A percentile compares a stretch with the other conserved stretches of the same genome.
Conservation (phyloP, 2,888 invertebrate genomes). For the Eupithecia pulchellata region DNA sequence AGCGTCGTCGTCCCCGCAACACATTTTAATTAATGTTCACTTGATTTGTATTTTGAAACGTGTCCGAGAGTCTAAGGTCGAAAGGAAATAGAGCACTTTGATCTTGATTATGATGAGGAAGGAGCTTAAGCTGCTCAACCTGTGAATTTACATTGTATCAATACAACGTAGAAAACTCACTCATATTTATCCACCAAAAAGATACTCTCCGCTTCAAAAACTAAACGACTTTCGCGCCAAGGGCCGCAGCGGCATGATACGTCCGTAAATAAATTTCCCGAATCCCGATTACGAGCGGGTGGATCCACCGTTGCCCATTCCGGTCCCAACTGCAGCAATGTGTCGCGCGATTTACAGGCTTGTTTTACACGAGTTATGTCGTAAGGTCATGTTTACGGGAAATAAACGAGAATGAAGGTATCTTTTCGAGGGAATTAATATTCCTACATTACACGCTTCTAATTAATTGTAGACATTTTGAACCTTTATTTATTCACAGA, state of each 20-base stretch:
- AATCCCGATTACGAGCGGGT: slow-evolving; percentile 30
- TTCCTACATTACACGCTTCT: too few relatives aligned
- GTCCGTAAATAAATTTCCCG: slow-evolving; percentile 24
- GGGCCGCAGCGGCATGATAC: slow-evolving; percentile 13
- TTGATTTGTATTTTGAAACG: too few relatives aligned
- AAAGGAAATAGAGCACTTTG: too few relatives aligned
- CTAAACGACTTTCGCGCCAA: slow-evolving; percentile 17
- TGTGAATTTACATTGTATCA: too few relatives aligned
- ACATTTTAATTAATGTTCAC: too few relatives aligned
- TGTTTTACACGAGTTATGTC: slow-evolving; percentile 6
- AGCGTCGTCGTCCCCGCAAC: too few relatives aligned
- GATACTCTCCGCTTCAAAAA: neutral
- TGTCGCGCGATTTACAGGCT: slow-evolving; percentile 12
- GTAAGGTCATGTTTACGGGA: neutral
- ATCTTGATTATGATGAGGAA: too few relatives aligned
- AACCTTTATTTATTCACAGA: too few relatives aligned
- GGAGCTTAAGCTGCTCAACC: too few relatives aligned
- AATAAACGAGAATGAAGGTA: neutral
- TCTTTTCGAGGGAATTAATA: neutral
- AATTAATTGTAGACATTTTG: too few relatives aligned
- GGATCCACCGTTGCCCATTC: slow-evolving; percentile 20
- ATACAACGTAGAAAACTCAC: neutral
- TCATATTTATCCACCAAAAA: neutral
- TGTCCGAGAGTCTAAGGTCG: too few relatives aligned
- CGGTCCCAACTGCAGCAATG: slow-evolving; percentile 24